Percentiles rank a stretch among this genome's conserved stretches.
phyloP scores from a whole-genome alignment of 1,140 invertebrate genomes.

The Ridgeia piscesae region DNA sequence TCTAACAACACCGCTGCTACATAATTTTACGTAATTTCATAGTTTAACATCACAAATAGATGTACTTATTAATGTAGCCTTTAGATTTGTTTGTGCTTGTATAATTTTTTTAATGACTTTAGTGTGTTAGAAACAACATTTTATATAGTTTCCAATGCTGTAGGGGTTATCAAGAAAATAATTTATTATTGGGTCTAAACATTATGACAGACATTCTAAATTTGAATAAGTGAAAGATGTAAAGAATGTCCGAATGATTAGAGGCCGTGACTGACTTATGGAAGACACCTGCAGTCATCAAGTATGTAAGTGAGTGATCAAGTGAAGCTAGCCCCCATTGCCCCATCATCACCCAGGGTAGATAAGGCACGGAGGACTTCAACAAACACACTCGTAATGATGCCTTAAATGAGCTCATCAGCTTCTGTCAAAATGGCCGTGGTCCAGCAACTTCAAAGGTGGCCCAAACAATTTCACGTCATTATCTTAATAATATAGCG shows the following conservation, averaged over 20 bases:
- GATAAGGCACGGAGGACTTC: not conserved
- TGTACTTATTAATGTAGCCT: too few species aligned
- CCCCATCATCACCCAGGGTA: not conserved
- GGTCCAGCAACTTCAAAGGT: not conserved
- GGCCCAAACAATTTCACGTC: slow-evolving; percentile 3
- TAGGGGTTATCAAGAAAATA: too few species aligned
- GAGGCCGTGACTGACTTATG: not conserved
- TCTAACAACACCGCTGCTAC: too few species aligned
- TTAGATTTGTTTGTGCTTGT: too few species aligned
- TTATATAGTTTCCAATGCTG: too few species aligned
- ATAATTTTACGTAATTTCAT: too few species aligned
- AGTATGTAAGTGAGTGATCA: not conserved
- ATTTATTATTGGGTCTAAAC: too few species aligned
- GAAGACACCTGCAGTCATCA: not conserved
- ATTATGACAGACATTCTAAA: too few species aligned
- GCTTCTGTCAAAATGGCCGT: not conserved
- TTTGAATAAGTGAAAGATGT: too few species aligned
- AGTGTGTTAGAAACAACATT: too few species aligned
- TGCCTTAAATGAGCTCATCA: not conserved
- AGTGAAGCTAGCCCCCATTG: not conserved
- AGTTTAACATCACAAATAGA: too few species aligned
- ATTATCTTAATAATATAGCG: slow-evolving; percentile 6
- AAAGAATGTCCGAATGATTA: not conserved
- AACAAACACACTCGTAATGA: not conserved
- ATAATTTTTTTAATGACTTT: too few species aligned